phyloP scores from a whole-genome alignment of 2,797 vertebrate genomes.

The Austrolebias charrua region DNA sequence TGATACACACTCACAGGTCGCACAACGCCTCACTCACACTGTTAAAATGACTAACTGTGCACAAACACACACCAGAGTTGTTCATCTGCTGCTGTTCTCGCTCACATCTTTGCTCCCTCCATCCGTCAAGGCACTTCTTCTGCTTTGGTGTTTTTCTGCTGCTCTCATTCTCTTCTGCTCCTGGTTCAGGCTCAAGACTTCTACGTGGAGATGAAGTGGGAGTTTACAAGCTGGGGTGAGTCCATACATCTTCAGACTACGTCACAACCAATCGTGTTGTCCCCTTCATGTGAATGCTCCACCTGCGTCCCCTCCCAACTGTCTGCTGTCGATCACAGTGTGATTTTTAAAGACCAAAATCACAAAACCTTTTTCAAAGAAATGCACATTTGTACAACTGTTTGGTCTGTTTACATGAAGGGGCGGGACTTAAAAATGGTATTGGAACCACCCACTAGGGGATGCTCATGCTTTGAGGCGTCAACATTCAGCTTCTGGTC shows the following conservation, averaged over 20 bases:
- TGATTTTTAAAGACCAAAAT: too few species aligned
- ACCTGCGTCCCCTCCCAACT: too few species aligned
- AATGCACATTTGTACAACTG: too few species aligned
- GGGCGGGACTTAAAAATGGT: too few species aligned
- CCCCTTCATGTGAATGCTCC: constrained; percentile 16
- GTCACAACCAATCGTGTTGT: constrained; percentile 36
- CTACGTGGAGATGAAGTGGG: constrained; percentile 99
- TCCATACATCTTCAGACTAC: constrained; percentile 37
- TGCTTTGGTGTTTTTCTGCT: not conserved
- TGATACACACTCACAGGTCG: constrained; percentile 9
- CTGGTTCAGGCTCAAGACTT: constrained; percentile 92
- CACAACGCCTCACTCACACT: constrained; percentile 38
- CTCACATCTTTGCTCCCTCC: constrained; percentile 33
- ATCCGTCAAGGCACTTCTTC: constrained; percentile 41
- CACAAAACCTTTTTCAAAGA: too few species aligned
- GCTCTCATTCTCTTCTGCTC: constrained; percentile 8
- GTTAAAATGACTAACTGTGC: constrained; percentile 22
- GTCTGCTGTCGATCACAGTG: too few species aligned
- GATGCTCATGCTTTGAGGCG: too few species aligned
- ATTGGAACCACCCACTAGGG: too few species aligned
- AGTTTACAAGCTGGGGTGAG: constrained; percentile 99
- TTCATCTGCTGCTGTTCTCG: constrained; percentile 33
- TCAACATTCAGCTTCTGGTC: too few species aligned
- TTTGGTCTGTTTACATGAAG: too few species aligned
- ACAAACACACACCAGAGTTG: constrained; percentile 10